A percentile compares a stretch with the other conserved stretches of the same genome.
phyloP scores from a whole-genome alignment of 2,888 invertebrate genomes.

The Sphaeridia pumilis region DNA sequence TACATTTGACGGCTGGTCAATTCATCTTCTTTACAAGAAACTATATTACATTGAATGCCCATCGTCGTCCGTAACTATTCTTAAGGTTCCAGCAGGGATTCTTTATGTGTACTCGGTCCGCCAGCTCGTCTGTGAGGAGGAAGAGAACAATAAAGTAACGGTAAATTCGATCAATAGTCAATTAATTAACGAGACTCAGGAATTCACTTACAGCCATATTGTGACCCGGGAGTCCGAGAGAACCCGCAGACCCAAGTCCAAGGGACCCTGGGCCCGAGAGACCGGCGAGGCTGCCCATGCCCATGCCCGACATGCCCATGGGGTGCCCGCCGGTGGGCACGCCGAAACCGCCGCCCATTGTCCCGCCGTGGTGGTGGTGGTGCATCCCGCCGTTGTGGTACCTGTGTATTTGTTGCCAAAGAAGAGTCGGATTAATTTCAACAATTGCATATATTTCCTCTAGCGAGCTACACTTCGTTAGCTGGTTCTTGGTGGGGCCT shows the following conservation, averaged over 20 bases:
- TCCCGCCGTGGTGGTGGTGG: slow-evolving; percentile 35
- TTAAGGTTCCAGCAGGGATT: neutral
- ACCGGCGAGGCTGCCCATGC: slow-evolving; percentile 33
- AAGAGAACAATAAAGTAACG: slow-evolving; percentile 12
- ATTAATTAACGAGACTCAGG: neutral
- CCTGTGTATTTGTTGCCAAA: too few species aligned
- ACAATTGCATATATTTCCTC: too few species aligned
- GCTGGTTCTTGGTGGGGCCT: too few species aligned
- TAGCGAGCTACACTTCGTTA: too few species aligned
- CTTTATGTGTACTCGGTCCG: slow-evolving; percentile 83
- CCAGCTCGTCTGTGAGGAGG: slow-evolving; percentile 74
- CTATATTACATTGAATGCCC: neutral
- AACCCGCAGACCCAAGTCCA: slow-evolving; percentile 65
- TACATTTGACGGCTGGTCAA: too few species aligned
- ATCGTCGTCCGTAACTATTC: neutral
- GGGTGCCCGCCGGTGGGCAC: slow-evolving; percentile 48
- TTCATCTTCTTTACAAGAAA: neutral
- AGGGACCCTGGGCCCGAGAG: slow-evolving; percentile 35
- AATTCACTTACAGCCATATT: slow-evolving; percentile 34
- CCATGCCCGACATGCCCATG: slow-evolving; percentile 37
- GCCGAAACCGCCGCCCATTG: slow-evolving; percentile 38
- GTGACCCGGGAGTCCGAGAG: slow-evolving; percentile 37
- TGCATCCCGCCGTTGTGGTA: slow-evolving; percentile 40
- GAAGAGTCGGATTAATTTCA: too few species aligned
- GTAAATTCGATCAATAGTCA: neutral